Evolutionary conservation across 2,113 vertebrate species (phyloP).

Genomic region (Edolisoma coerulescens): DNA sequence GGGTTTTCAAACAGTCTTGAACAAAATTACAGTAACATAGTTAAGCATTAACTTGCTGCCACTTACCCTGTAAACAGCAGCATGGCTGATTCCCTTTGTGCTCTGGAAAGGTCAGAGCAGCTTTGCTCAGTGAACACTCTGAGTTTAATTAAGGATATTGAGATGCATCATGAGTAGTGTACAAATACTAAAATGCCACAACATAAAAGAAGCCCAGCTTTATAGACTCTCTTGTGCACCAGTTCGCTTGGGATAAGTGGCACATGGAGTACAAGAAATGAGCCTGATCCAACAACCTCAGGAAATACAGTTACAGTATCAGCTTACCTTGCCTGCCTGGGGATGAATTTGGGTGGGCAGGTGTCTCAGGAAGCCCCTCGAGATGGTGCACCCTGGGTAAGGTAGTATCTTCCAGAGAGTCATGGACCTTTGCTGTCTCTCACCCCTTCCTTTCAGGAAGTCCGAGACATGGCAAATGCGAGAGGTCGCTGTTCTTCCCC

Average conservation of each 20-base stretch:
- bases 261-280: not conserved
- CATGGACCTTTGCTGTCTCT: not conserved
- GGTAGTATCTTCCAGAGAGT: not conserved
- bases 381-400: not conserved
- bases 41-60: conserved; percentile 19
- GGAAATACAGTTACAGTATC: not conserved
- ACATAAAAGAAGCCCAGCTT: not conserved
- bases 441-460: not conserved
- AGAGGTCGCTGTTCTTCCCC: not conserved
- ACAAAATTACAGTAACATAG: not conserved
- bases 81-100: not conserved
- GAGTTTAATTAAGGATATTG: not conserved
- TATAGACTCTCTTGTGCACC: not conserved
- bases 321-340: not conserved
- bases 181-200: not conserved
- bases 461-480: not conserved
- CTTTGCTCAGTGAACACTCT: not conserved
- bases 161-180: not conserved
- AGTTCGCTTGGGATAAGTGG: not conserved
- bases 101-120: not conserved
- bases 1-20: not conserved
- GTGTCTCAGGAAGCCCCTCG: fast-evolving
- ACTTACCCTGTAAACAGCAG: not conserved
- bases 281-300: not conserved
- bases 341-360: not conserved